Conservation (phyloP, 2,888 invertebrate genomes). For the Mesorhabditis spiculigera region DNA sequence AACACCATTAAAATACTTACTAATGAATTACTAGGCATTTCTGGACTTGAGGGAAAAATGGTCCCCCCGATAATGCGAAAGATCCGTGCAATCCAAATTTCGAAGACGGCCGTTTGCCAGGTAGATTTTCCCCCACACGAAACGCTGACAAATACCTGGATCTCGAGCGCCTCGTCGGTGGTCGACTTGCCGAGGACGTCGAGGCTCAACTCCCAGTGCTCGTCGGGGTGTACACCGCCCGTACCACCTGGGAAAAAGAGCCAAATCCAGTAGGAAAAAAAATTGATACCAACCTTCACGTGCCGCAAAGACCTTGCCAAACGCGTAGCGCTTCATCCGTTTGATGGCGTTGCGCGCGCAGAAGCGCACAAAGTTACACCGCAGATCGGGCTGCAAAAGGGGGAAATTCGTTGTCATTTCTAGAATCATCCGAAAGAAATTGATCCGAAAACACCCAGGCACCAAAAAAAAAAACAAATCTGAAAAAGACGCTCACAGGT, state of each 20-base stretch:
- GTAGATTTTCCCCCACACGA: background rate
- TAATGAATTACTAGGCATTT: too few relatives aligned
- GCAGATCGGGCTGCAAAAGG: constrained; percentile 27
- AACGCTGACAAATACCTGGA: constrained; percentile 9
- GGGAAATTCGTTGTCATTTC: background rate
- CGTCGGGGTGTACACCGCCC: constrained; percentile 35
- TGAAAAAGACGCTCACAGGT: constrained; percentile 30
- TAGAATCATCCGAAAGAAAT: too few relatives aligned
- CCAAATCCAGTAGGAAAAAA: background rate
- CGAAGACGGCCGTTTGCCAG: too few relatives aligned
- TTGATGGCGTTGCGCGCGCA: constrained; percentile 30
- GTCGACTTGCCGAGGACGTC: constrained; percentile 32
- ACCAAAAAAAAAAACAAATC: too few relatives aligned
- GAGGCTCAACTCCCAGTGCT: constrained; percentile 40
- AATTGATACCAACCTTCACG: constrained; percentile 11
- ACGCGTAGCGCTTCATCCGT: constrained; percentile 35
- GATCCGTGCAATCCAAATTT: too few relatives aligned
- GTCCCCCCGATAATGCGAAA: background rate
- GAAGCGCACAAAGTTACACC: constrained; percentile 40
- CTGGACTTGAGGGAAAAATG: background rate
- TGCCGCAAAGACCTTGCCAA: constrained; percentile 27
- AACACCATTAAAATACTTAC: too few relatives aligned
- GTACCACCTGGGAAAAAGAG: background rate
- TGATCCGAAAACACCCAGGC: too few relatives aligned
- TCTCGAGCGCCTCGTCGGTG: constrained; percentile 26